phyloP scores from a whole-genome alignment of 2,797 vertebrate genomes.

The Cynodonichthys magdalenae region DNA sequence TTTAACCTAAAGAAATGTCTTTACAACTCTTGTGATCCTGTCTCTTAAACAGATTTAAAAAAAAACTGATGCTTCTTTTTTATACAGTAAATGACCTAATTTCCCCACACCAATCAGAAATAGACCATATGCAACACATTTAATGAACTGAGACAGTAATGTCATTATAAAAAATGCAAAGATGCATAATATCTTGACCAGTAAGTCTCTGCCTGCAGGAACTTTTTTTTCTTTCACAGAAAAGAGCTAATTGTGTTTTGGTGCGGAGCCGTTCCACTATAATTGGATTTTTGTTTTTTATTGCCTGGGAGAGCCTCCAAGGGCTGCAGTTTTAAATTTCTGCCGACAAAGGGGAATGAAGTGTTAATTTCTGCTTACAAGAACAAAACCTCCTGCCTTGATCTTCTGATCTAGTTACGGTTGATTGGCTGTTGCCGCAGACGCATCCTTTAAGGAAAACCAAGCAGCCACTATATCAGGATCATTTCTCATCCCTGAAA shows the following conservation, averaged over 20 bases:
- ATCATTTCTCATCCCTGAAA: conserved; percentile 77
- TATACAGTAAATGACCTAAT: too few relatives aligned
- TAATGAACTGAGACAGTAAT: conserved; percentile 15
- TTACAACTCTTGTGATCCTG: too few relatives aligned
- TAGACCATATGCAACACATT: background rate
- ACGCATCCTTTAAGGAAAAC: conserved; percentile 81
- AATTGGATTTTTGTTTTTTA: conserved; percentile 75
- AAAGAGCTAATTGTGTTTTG: conserved; percentile 77
- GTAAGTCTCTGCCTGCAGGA: conserved; percentile 39
- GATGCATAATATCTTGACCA: conserved; percentile 34
- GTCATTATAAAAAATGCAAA: conserved; percentile 24
- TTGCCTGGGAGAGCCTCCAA: conserved; percentile 71
- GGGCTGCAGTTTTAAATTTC: conserved; percentile 82
- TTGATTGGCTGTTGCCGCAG: conserved; percentile 79
- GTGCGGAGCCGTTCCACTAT: conserved; percentile 63
- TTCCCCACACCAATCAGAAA: background rate
- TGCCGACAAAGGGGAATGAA: conserved; percentile 86
- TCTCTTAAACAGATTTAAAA: too few relatives aligned
- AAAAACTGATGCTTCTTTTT: too few relatives aligned
- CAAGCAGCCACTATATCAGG: conserved; percentile 63
- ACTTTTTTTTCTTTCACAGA: conserved; percentile 59
- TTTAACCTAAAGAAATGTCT: too few relatives aligned
- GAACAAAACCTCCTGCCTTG: conserved; percentile 77
- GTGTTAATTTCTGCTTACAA: conserved; percentile 90
- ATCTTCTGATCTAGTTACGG: conserved; percentile 81